Evolutionary conservation across 2,113 vertebrate species (phyloP), one percentile per base, ranked within the genome.

Genomic region (Campylomormyrus tamandua): DNA sequence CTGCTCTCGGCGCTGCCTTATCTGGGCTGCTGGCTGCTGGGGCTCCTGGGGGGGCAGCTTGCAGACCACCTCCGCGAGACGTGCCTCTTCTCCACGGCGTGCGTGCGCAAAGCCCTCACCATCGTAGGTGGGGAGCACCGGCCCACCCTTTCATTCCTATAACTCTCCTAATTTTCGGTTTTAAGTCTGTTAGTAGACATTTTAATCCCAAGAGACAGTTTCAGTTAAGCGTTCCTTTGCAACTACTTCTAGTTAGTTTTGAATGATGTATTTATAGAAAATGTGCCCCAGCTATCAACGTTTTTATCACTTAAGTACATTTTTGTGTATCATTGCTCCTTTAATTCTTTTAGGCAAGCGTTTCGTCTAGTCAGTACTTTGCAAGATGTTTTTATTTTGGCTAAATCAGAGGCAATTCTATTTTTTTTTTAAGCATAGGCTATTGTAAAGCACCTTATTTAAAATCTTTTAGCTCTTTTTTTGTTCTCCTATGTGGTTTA

Each of bases 1-100:
- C 89, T 98, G 90, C 96, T 99, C 89, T 99, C 98, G 21, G 97
- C 98, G 10, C 91, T 99, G 49, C 98, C 98, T 70, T 99, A 99
- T 93, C 92, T 99, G 85, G 98, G 98, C 90, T 97, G 96, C 89
- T 98, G 97, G 92, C 1, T 98, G 5, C 90, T 97, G 87, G 97
- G 97, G 66, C 95, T 99, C 90, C n/a, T 97, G 1, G 97, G 97
- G 24, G 98, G 98, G 1, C 97, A 98, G 93, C 87, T 96, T 83
- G 98, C 98, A 21, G 98, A 99, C 93, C 95, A 96, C 89, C 96
- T 99, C 92, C 95, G 97, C 86, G 97, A 97, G 93, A 97, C 93
- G 46, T 94, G 93, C 91, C 94, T 92, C 19, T 94, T 96, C 84
- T 96, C 93, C 77, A 98, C 98, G 0, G 93, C 97, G 45, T 90